Percentiles rank a stretch among this genome's conserved stretches.
Evolutionary conservation across 2,888 invertebrate species (phyloP).

Genomic region (Trilocha varians): DNA sequence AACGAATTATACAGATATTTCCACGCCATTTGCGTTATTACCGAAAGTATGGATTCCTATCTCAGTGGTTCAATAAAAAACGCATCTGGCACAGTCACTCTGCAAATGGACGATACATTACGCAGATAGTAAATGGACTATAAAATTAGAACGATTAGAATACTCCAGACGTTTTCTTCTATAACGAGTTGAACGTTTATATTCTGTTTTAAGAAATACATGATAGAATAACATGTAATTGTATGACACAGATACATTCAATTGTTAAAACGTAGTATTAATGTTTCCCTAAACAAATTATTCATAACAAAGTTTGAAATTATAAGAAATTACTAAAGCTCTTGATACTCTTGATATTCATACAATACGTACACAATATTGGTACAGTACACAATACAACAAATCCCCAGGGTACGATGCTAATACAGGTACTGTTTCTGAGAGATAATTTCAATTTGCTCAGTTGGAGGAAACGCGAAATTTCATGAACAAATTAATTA

Average conservation of each 20-base stretch:
- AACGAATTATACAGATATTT: slow-evolving; percentile 6
- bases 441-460: neutral
- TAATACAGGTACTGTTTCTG: neutral
- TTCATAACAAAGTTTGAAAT: no score
- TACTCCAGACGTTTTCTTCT: neutral
- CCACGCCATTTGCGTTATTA: slow-evolving; percentile 7
- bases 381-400: no score
- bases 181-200: neutral
- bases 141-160: slow-evolving; percentile 33
- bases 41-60: slow-evolving; percentile 9
- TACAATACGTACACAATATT: no score
- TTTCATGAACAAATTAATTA: neutral
- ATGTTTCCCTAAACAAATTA: no score
- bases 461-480: neutral
- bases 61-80: slow-evolving; percentile 25
- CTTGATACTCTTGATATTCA: no score
- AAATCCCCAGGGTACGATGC: no score
- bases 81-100: slow-evolving; percentile 24
- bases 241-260: no score
- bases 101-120: slow-evolving; percentile 17
- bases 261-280: no score
- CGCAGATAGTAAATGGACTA: slow-evolving; percentile 29
- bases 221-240: no score
- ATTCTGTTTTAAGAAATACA: no score
- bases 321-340: no score